Percentiles rank a stretch among this genome's conserved stretches.
phyloP scores from a whole-genome alignment of 2,888 invertebrate species.

The Hedychridium roseum region DNA sequence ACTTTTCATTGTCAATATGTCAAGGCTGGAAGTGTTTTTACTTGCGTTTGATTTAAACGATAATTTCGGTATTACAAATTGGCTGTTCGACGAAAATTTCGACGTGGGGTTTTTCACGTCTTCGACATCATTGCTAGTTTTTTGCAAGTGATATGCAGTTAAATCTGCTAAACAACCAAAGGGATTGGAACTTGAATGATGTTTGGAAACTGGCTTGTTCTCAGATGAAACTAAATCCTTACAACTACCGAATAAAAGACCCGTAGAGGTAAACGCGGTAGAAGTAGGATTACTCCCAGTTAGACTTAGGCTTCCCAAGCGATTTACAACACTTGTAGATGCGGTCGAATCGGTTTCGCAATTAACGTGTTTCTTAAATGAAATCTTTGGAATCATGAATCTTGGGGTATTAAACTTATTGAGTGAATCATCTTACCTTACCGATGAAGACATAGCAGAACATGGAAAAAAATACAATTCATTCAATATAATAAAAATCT shows the following conservation, averaged over 20 bases:
- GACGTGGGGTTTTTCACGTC: constrained; percentile 3
- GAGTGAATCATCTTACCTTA: constrained; percentile 60
- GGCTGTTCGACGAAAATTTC: constrained; percentile 16
- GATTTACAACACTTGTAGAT: constrained; percentile 4
- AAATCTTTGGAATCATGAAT: constrained; percentile 37
- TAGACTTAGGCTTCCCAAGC: constrained; percentile 14
- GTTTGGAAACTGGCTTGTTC: too few species aligned
- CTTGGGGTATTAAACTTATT: constrained; percentile 23
- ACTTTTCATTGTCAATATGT: too few species aligned
- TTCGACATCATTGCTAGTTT: constrained; percentile 25
- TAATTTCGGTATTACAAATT: constrained; percentile 46
- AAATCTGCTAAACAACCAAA: constrained; percentile 52
- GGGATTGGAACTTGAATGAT: too few species aligned
- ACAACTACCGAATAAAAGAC: too few species aligned
- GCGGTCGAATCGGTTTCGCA: constrained; percentile 1
- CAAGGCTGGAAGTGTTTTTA: too few species aligned
- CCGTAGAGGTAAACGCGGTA: constrained; percentile 23
- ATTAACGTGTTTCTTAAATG: constrained; percentile 23
- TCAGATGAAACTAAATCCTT: too few species aligned
- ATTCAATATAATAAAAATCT: constrained; percentile 4
- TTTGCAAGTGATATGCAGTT: constrained; percentile 53
- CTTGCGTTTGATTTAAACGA: constrained; percentile 19
- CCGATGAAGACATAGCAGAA: constrained; percentile 47
- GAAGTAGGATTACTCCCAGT: constrained; percentile 4
- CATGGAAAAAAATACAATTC: constrained; percentile 41